Conservation (phyloP, 2,888 invertebrate genomes). For the Poecilus cupreus region DNA sequence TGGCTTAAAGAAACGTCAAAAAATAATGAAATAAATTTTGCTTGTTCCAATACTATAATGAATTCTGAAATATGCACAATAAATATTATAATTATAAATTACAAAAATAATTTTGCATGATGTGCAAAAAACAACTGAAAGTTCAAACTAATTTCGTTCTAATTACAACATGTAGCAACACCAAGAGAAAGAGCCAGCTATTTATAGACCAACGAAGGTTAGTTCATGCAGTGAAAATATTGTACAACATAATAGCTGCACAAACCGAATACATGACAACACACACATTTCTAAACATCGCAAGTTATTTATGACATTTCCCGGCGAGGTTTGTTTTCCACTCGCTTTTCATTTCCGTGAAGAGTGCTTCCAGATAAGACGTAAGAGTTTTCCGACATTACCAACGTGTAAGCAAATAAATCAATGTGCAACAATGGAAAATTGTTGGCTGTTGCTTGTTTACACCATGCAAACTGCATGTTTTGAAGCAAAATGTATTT, state of each 20-base stretch:
- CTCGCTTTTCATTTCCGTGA: neutral
- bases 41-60: too few relatives aligned
- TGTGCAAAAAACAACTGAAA: neutral
- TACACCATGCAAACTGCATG: too few relatives aligned
- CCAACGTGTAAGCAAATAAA: neutral
- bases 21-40: too few relatives aligned
- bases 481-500: too few relatives aligned
- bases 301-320: too few relatives aligned
- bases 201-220: neutral
- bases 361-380: too few relatives aligned
- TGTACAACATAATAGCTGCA: neutral
- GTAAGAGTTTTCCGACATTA: neutral
- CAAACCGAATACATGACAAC: neutral
- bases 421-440: neutral
- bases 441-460: neutral
- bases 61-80: too few relatives aligned
- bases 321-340: neutral
- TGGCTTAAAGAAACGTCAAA: too few relatives aligned
- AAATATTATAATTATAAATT: too few relatives aligned
- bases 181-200: neutral
- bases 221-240: neutral
- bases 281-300: neutral
- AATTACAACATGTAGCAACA: neutral
- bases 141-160: neutral
- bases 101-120: too few relatives aligned